A percentile compares a stretch with the other conserved stretches of the same genome.
phyloP scores from a whole-genome alignment of 2,113 vertebrate genomes.

The Phrynosoma blainvillii region DNA sequence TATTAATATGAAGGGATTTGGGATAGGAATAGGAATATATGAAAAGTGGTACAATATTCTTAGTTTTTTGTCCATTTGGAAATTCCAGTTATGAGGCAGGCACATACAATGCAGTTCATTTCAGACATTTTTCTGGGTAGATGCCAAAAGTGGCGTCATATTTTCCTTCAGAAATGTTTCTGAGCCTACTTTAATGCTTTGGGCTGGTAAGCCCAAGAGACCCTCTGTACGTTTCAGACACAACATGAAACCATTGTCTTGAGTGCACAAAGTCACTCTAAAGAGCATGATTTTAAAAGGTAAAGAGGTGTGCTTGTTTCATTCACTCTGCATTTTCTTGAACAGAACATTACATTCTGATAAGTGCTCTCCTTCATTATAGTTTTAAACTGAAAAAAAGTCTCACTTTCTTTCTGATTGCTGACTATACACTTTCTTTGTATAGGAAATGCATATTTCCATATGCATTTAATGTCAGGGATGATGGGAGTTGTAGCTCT shows the following conservation, averaged over 20 bases:
- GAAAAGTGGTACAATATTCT: not conserved
- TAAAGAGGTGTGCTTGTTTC: slow-evolving; percentile 6
- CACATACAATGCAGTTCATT: not conserved
- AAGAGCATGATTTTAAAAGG: not conserved
- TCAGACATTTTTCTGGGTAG: not conserved
- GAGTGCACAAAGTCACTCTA: not conserved
- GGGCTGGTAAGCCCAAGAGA: not conserved
- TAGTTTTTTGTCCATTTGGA: not conserved
- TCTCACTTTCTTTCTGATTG: not conserved
- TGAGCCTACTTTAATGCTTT: slow-evolving; percentile 3
- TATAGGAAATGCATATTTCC: too few relatives aligned
- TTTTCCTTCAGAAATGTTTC: slow-evolving; percentile 27
- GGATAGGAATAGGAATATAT: not conserved
- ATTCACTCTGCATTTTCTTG: slow-evolving; percentile 10
- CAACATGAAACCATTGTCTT: not conserved
- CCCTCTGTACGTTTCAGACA: slow-evolving; percentile 16
- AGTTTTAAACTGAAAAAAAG: slow-evolving; percentile 1
- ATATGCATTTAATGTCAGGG: too few relatives aligned
- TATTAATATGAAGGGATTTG: not conserved
- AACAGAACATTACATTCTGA: not conserved
- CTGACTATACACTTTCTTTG: not conserved
- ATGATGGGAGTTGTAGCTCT: too few relatives aligned
- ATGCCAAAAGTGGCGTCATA: slow-evolving; percentile 18
- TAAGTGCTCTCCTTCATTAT: not conserved
- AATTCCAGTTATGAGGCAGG: not conserved